These are phyloP conservation scores for Mionectes macconnelli DNA, from an alignment of 2,113 vertebrate genomes.

Conservation along the genomic window DNA sequence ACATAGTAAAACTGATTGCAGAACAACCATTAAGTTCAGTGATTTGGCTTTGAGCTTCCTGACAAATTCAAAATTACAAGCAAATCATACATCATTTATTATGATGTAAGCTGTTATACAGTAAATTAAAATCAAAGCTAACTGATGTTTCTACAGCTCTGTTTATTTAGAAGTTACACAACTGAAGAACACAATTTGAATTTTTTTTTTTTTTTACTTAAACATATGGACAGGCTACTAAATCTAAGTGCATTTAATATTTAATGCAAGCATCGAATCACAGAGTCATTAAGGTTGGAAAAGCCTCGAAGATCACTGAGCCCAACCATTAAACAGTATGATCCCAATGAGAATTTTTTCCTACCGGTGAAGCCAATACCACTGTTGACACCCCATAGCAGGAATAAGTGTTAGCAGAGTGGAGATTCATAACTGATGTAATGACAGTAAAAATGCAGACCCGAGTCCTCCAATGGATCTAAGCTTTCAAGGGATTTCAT, in stretches of 20 bases:
- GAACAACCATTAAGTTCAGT: constrained; percentile 38
- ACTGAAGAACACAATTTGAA: not conserved
- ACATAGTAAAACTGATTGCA: constrained; percentile 16
- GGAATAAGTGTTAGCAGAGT: not conserved
- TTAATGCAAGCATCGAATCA: not conserved
- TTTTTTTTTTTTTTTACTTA: not conserved
- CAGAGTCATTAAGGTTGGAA: not conserved
- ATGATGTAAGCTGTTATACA: constrained; percentile 20
- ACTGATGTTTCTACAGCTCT: constrained; percentile 12
- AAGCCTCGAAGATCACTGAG: not conserved
- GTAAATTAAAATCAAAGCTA: constrained; percentile 47
- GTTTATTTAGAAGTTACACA: not conserved
- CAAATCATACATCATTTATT: constrained; percentile 24
- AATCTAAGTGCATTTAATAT: not conserved
- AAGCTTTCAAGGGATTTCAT: not conserved
- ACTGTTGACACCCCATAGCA: not conserved
- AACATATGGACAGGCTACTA: not conserved
- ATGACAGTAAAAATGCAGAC: not conserved
- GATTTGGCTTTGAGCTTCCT: constrained; percentile 16
- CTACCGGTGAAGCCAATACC: not conserved
- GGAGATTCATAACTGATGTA: not conserved
- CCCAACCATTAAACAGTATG: not conserved
- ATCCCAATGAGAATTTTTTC: not conserved
- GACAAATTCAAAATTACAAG: constrained; percentile 33
- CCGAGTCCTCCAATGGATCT: fast-evolving